Conservation (phyloP, 2,888 invertebrate species). For the Caenorhabditis zanzibari region DNA sequence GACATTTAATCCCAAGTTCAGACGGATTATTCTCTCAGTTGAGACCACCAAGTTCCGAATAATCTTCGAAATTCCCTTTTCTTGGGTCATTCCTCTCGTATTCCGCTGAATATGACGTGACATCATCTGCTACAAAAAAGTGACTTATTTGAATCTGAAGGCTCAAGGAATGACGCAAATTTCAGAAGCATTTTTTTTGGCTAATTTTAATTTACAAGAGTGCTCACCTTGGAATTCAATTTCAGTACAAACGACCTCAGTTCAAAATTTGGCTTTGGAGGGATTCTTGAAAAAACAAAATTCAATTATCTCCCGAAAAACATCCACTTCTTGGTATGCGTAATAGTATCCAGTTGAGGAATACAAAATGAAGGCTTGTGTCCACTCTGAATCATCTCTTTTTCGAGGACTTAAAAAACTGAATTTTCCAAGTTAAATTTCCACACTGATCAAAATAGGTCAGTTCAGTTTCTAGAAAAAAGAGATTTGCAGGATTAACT, state of each 20-base stretch:
- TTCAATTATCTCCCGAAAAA: constrained; percentile 27
- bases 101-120: constrained; percentile 28
- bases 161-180: constrained; percentile 16
- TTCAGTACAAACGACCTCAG: neutral
- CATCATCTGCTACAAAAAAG: constrained; percentile 2
- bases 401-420: neutral
- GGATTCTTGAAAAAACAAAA: constrained; percentile 15
- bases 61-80: constrained; percentile 12
- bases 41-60: constrained; percentile 21
- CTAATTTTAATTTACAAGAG: neutral
- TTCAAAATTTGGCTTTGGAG: constrained; percentile 9
- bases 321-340: constrained; percentile 46
- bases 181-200: neutral
- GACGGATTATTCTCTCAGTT: constrained; percentile 8
- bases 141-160: constrained; percentile 14
- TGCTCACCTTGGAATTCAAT: neutral
- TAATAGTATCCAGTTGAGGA: constrained; percentile 18
- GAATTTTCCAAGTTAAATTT: neutral
- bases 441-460: neutral
- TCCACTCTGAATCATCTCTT: constrained; percentile 33
- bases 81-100: neutral
- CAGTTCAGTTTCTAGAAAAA: constrained; percentile 3
- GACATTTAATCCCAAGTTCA: constrained; percentile 18
- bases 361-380: constrained; percentile 30
- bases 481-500: constrained; percentile 17